Conservation (phyloP, 2,113 vertebrate genomes). For the Paralichthys olivaceus region DNA sequence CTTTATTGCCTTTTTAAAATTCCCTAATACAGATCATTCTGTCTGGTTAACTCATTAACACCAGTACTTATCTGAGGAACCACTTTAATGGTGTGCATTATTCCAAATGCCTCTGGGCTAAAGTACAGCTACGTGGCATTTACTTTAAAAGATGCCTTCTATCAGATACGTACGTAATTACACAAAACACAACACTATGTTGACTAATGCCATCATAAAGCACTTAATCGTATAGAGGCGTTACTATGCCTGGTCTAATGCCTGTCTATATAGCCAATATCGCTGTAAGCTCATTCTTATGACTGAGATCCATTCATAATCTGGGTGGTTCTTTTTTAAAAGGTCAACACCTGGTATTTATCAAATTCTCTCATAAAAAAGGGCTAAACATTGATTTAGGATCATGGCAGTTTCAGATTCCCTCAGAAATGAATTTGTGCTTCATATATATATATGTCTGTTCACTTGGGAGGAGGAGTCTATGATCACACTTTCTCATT, state of each 20-base stretch:
- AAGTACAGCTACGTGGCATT: constrained; percentile 36
- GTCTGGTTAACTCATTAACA: constrained; percentile 76
- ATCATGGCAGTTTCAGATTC: constrained; percentile 47
- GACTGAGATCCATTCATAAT: constrained; percentile 44
- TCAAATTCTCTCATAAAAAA: constrained; percentile 48
- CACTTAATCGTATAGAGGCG: constrained; percentile 41
- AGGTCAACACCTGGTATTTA: constrained; percentile 67
- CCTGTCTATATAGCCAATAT: constrained; percentile 47
- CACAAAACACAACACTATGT: constrained; percentile 54
- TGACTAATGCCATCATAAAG: constrained; percentile 56
- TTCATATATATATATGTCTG: constrained; percentile 4
- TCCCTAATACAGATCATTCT: constrained; percentile 73
- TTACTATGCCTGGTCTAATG: constrained; percentile 35
- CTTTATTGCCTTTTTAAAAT: constrained; percentile 73
- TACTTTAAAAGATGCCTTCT: constrained; percentile 46
- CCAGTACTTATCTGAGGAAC: constrained; percentile 62
- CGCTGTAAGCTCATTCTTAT: constrained; percentile 46
- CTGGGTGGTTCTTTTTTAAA: constrained; percentile 56
- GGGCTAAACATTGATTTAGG: constrained; percentile 47
- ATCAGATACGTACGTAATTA: constrained; percentile 62
- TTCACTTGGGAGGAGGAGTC: neutral
- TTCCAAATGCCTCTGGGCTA: constrained; percentile 45
- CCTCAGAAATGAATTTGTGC: constrained; percentile 49
- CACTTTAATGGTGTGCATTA: constrained; percentile 58
- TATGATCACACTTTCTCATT: constrained; percentile 47